phyloP scores from a whole-genome alignment of 1,140 invertebrate species.

The Nymphalis io region DNA sequence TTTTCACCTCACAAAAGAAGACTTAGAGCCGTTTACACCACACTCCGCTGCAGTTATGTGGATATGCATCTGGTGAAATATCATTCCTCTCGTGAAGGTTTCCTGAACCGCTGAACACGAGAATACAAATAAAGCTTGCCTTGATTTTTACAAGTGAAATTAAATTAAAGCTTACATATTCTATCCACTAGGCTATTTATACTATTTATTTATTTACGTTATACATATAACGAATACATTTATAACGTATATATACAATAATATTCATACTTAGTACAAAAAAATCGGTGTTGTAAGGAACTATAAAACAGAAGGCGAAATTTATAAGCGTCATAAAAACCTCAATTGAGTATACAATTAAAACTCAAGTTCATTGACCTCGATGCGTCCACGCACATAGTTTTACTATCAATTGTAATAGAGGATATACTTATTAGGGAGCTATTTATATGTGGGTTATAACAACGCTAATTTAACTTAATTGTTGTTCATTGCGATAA shows the following conservation, averaged over 20 bases:
- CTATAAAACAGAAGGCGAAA: conserved; percentile 3
- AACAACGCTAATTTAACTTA: conserved; percentile 52
- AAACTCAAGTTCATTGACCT: conserved; percentile 37
- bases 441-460: conserved; percentile 50
- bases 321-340: conserved; percentile 26
- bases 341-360: conserved; percentile 32
- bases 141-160: no score
- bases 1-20: no score
- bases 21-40: no score
- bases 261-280: background rate
- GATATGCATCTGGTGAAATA: no score
- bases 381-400: conserved; percentile 22
- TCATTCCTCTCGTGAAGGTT: no score
- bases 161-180: no score
- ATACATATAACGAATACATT: no score
- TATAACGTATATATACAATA: background rate
- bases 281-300: background rate
- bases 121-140: no score
- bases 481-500: conserved; percentile 55
- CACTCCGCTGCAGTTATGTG: no score
- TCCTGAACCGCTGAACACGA: no score
- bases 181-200: no score
- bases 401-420: conserved; percentile 59
- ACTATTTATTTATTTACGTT: no score
- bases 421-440: conserved; percentile 64